Base-by-base conservation (phyloP, 1,140 invertebrate genomes). In the Halictus rubicundus region DNA sequence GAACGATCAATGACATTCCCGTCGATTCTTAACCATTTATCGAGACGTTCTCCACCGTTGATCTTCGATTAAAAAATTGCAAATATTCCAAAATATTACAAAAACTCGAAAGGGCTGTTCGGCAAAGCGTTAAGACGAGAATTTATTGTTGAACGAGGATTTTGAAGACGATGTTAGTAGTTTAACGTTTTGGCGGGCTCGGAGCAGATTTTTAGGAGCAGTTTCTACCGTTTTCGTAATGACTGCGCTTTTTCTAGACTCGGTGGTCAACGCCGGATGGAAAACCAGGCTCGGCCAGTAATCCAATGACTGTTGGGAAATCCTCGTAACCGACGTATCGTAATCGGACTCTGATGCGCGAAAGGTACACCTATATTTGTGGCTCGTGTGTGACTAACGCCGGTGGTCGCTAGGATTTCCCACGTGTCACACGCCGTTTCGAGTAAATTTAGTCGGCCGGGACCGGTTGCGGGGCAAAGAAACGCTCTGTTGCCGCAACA, bases 231-330 rank as follows among this genome's bases (percentile, higher is more conserved):
- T 57, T 57, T 57, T 57, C 54, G 54, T 57, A 57, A 57, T 21
- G 19, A 9, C 19, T n/a, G n/a, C 54, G 54, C 5, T 57, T n/a
- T n/a, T 57, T 57, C 54, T 57, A n/a, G n/a, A 57, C 19, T n/a
- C n/a, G 21, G 54, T 57, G 54, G 54, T 57, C 21, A n/a, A 57
- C n/a, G 54, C 14, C 16, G 32, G 19, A 32, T 54, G 12, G 69
- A 63, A 66, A 78, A 72, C 68, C 71, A 57, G 69, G 49, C 32
- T 52, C 27, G 21, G 8, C 23, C 19, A 57, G 76, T 78, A 78
- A 78, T 72, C 37, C 76, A 78, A 78, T 78, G 76, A 78, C 49
- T 32, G 76, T 78, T 78, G 76, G 68, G 76, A 78, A 78, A 78
- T 78, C 60, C 69, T 72, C 49, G 60, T 52, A 71, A 66, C 54